Evolutionary conservation across 1,140 invertebrate genomes (phyloP).

Genomic region (Aphis craccivora): DNA sequence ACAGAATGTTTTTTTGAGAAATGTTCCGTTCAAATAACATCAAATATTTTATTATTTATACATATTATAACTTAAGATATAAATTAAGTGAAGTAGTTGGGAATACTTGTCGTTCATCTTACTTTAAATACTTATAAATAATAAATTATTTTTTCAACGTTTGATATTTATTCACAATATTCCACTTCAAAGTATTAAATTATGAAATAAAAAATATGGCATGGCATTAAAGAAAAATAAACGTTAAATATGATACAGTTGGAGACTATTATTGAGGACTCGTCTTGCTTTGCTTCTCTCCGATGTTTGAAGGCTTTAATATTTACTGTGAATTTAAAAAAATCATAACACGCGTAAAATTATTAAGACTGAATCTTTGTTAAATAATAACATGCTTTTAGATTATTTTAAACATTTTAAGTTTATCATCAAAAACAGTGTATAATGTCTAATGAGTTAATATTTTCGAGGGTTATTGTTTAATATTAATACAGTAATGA

Average conservation of each 20-base stretch:
- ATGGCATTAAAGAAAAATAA: background rate
- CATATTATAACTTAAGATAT: background rate
- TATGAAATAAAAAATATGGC: background rate
- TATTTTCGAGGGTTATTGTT: background rate
- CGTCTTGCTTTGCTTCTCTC: background rate
- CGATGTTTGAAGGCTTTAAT: background rate
- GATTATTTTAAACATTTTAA: background rate
- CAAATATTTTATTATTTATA: conserved; percentile 10
- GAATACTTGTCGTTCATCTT: background rate
- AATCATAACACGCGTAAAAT: background rate
- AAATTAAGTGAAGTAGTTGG: background rate
- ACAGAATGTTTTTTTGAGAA: background rate
- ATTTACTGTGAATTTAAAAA: background rate
- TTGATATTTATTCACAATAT: conserved; percentile 12
- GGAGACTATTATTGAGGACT: background rate
- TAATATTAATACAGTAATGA: background rate
- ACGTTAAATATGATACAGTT: background rate
- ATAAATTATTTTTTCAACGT: background rate
- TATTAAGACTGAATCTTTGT: background rate
- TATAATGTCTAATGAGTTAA: background rate
- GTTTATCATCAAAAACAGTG: background rate
- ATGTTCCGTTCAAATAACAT: background rate
- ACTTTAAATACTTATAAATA: conserved; percentile 19
- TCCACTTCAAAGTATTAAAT: background rate
- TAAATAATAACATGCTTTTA: background rate